These are phyloP conservation scores for Chrysocyon brachyurus DNA, from an alignment of 2,797 vertebrate species.

Conservation along the genomic window DNA sequence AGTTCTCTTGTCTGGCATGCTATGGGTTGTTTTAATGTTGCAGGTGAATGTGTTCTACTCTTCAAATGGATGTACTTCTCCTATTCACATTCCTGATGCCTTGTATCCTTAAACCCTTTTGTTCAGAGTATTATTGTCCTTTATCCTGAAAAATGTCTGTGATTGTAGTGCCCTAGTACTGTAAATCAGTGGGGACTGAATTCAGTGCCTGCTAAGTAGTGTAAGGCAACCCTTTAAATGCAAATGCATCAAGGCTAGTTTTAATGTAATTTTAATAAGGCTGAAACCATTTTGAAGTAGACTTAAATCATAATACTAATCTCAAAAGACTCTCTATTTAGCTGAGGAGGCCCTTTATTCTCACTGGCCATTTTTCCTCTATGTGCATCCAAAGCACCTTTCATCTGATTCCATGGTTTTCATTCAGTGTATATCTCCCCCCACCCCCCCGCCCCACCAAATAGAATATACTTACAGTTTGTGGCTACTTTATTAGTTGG, in stretches of 20 bases:
- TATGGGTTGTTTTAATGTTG: constrained; percentile 14
- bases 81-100: constrained; percentile 53
- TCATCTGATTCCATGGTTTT: constrained; percentile 57
- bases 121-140: constrained; percentile 74
- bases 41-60: constrained; percentile 61
- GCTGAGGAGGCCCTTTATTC: constrained; percentile 73
- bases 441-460: not conserved
- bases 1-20: not conserved
- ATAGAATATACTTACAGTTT: not conserved
- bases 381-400: constrained; percentile 70
- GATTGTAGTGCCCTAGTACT: constrained; percentile 69
- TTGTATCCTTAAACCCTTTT: constrained; percentile 76
- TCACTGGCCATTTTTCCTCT: constrained; percentile 47
- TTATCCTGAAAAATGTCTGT: constrained; percentile 77
- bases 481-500: constrained; percentile 34
- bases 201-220: constrained; percentile 69
- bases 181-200: constrained; percentile 70
- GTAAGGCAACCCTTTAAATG: constrained; percentile 80
- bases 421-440: not conserved
- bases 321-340: constrained; percentile 79
- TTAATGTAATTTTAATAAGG: constrained; percentile 86
- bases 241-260: constrained; percentile 81
- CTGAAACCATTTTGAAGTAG: constrained; percentile 83
- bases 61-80: constrained; percentile 53
- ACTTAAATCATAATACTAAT: constrained; percentile 83